Percentiles rank a stretch among this genome's conserved stretches.
Evolutionary conservation across 2,797 vertebrate genomes (phyloP).

Genomic region (Rallus crepitans): DNA sequence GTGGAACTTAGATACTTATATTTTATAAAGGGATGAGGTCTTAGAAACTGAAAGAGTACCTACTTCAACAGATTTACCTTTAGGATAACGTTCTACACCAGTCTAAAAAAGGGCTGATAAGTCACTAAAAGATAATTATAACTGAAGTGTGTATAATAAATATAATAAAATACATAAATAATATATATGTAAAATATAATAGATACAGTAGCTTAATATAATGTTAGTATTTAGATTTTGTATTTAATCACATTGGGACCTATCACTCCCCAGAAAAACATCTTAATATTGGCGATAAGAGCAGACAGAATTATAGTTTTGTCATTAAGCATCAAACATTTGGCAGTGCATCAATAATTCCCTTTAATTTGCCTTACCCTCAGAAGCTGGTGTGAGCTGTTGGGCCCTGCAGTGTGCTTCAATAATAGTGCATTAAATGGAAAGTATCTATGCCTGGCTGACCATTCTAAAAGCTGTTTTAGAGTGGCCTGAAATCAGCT

Average conservation of each 20-base stretch:
- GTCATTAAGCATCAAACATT: slow-evolving; percentile 92
- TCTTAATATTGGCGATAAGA: slow-evolving; percentile 83
- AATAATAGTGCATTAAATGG: slow-evolving; percentile 71
- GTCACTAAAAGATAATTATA: neutral
- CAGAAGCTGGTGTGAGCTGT: slow-evolving; percentile 80
- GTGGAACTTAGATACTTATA: neutral
- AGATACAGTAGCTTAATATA: neutral
- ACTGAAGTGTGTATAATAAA: neutral
- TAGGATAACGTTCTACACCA: neutral
- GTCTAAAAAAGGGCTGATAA: neutral
- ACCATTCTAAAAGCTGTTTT: slow-evolving; percentile 63
- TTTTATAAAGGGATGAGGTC: neutral
- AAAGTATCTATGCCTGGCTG: slow-evolving; percentile 54
- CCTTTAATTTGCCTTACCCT: slow-evolving; percentile 90
- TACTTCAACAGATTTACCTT: neutral
- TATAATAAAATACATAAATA: no score
- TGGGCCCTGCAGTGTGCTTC: slow-evolving; percentile 65
- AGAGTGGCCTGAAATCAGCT: slow-evolving; percentile 42
- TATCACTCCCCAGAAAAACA: slow-evolving; percentile 70
- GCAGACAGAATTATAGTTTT: slow-evolving; percentile 88
- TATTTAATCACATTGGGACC: neutral
- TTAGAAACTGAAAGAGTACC: neutral
- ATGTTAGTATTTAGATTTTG: neutral
- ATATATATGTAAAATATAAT: neutral
- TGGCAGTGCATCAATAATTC: slow-evolving; percentile 93